Evolutionary conservation across 2,113 vertebrate species (phyloP).

Genomic region (Pseudonaja textilis): DNA sequence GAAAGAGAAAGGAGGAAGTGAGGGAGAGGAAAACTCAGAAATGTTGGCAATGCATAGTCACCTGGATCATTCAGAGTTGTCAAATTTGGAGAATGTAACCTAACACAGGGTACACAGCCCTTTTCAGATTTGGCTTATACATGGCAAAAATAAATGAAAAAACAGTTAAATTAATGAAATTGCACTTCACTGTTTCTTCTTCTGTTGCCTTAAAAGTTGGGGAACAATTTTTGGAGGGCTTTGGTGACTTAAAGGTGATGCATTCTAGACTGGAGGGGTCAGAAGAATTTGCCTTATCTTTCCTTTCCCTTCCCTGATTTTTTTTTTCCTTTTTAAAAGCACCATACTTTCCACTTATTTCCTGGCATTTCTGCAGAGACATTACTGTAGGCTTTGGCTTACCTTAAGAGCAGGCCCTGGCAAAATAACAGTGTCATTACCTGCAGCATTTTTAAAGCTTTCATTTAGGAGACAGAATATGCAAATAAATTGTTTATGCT

Average conservation of each 20-base stretch:
- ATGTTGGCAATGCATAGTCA: background rate
- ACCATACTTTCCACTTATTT: constrained; percentile 27
- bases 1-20: background rate
- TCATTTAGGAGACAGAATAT: constrained; percentile 1
- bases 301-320: background rate
- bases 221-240: background rate
- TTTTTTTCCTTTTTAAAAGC: constrained; percentile 32
- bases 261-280: constrained; percentile 8
- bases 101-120: background rate
- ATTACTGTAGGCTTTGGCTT: constrained; percentile 31
- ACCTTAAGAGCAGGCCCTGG: constrained; percentile 42
- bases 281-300: background rate
- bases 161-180: background rate
- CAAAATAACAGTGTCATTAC: constrained; percentile 50
- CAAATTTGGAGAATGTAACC: background rate
- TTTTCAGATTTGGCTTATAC: background rate
- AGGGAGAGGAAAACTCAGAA: background rate
- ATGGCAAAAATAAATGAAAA: background rate
- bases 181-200: background rate
- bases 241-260: background rate
- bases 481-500: constrained; percentile 16
- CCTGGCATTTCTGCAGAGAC: constrained; percentile 15
- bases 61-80: background rate
- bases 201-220: background rate
- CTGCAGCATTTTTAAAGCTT: constrained; percentile 12